Conservation (phyloP, 2,113 vertebrate species). For the Ptychochromis oligacanthus region DNA sequence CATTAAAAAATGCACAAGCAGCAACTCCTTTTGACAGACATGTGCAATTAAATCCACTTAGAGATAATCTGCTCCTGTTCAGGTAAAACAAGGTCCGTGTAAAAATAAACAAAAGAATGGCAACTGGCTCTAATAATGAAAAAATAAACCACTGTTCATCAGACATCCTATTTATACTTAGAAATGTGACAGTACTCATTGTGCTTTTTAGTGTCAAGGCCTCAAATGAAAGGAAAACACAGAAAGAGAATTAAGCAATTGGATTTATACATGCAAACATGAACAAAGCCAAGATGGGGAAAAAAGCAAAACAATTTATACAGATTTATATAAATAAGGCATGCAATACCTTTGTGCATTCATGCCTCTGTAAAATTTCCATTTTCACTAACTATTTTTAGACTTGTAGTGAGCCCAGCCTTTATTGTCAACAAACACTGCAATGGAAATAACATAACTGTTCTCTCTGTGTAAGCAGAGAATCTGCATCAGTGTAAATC, state of each 20-base stretch:
- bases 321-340: background rate
- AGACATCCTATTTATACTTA: constrained; percentile 34
- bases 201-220: constrained; percentile 12
- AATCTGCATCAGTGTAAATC: constrained; percentile 1
- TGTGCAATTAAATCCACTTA: constrained; percentile 31
- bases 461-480: constrained; percentile 5
- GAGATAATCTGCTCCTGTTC: background rate
- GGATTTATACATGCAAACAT: background rate
- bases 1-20: constrained; percentile 1
- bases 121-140: constrained; percentile 23
- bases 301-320: background rate
- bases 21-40: constrained; percentile 12
- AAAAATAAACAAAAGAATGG: constrained; percentile 26
- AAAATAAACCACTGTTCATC: constrained; percentile 30
- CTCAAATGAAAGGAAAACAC: background rate
- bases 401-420: background rate
- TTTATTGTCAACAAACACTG: background rate
- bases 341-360: background rate
- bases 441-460: background rate
- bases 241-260: background rate
- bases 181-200: constrained; percentile 9
- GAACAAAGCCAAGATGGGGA: background rate
- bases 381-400: constrained; percentile 2
- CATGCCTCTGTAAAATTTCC: background rate
- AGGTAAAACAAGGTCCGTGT: background rate